Evolutionary conservation across 2,888 invertebrate species (phyloP).

Genomic region (Troides oblongomaculatus): DNA sequence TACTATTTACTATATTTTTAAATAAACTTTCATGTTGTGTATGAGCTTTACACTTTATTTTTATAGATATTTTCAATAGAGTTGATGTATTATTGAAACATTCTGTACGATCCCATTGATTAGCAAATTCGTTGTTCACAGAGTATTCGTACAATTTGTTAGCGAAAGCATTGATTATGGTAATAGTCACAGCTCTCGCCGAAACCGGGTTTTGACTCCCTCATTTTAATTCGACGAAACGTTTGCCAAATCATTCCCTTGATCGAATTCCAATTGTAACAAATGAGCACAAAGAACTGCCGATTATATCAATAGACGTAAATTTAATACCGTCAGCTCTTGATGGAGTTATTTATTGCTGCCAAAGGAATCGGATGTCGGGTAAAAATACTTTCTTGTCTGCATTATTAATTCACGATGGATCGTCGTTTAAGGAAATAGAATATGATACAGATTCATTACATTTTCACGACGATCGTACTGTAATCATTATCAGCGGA

Average conservation of each 20-base stretch:
- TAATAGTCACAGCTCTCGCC: constrained; percentile 30
- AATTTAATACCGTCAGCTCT: constrained; percentile 38
- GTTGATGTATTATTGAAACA: not conserved
- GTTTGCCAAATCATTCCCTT: constrained; percentile 48
- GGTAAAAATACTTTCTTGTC: constrained; percentile 6
- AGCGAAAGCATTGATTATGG: constrained; percentile 21
- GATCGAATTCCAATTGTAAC: constrained; percentile 48
- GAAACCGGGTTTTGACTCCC: constrained; percentile 31
- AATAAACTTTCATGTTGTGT: too few species aligned
- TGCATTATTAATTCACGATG: not conserved
- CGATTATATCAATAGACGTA: constrained; percentile 42
- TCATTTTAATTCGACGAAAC: constrained; percentile 28
- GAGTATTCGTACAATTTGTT: constrained; percentile 16
- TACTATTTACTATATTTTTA: too few species aligned
- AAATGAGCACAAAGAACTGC: constrained; percentile 36
- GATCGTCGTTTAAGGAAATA: not conserved
- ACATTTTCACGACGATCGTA: not conserved
- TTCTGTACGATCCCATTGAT: not conserved
- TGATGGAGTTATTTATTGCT: constrained; percentile 29
- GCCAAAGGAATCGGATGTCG: constrained; percentile 11
- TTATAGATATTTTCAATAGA: not conserved
- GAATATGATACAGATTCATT: constrained; percentile 1
- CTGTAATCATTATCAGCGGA: not conserved
- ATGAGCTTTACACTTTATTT: not conserved
- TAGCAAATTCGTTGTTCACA: constrained; percentile 8